Conservation (phyloP, 2,113 vertebrate genomes). For the Proterorhinus semilunaris region DNA sequence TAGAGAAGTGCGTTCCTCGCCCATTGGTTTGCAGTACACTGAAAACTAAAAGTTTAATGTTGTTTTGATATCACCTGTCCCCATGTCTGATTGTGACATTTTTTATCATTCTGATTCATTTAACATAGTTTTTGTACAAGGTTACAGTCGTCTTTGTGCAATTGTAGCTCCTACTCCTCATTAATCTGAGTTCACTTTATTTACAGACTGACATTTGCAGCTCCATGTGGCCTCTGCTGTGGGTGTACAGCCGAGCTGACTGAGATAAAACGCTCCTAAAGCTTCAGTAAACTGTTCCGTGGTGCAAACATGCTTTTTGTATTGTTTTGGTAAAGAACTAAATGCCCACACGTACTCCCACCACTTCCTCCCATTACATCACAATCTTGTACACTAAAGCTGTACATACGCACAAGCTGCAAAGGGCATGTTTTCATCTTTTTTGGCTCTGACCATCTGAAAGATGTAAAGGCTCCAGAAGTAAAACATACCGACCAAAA, state of each 20-base stretch:
- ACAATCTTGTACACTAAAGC: constrained; percentile 19
- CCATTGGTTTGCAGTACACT: no score
- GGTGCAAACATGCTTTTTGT: constrained; percentile 33
- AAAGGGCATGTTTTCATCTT: constrained; percentile 13
- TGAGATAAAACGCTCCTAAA: constrained; percentile 36
- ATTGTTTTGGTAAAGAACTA: constrained; percentile 28
- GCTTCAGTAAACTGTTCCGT: constrained; percentile 44
- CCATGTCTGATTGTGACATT: background rate
- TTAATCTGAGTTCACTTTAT: constrained; percentile 29
- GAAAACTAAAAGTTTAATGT: background rate
- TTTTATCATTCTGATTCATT: background rate
- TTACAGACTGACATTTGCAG: constrained; percentile 20
- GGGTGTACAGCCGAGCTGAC: constrained; percentile 35
- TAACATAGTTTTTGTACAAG: no score
- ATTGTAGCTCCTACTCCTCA: background rate
- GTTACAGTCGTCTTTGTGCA: background rate
- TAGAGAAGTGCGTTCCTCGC: no score
- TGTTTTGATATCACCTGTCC: background rate
- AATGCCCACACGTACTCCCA: constrained; percentile 47
- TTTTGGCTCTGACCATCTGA: constrained; percentile 10
- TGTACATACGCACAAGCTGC: constrained; percentile 12
- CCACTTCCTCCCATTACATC: constrained; percentile 51
- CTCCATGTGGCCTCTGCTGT: constrained; percentile 24
- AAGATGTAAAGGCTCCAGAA: background rate
- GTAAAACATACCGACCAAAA: background rate